Base-by-base conservation (phyloP, 2,113 vertebrate genomes). In the Phylloscopus whistleri region DNA sequence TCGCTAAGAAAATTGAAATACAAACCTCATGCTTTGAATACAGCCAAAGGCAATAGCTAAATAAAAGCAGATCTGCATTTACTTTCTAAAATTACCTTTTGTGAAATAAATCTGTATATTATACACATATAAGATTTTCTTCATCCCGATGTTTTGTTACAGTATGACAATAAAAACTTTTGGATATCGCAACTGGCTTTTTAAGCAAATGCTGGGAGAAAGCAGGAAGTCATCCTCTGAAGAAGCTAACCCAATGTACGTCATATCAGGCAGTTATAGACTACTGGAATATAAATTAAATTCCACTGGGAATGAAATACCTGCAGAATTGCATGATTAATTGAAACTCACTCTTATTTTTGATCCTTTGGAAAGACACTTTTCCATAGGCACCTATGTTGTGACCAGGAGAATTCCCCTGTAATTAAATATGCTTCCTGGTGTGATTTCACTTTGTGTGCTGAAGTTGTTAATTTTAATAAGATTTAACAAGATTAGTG, bases 161-260 rank as follows among this genome's bases (percentile, higher is more conserved):
- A 63, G 3, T 30, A 49, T 41, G 39, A 9, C 14, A 46, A 39
- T 17, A 39, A 63, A n/a, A 67, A 2, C 1, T 49, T 58, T 41
- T 2, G 1, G 13, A n/a, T 55, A 16, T 19, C 44, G n/a, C 11
- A 56, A 13, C 33, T 46, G 27, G 3, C 23, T 85, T 59, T 23
- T 43, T 30, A 66, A 82, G 27, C 1, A 66, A 69, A 41, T 19
- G 8, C 16, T 70, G 16, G 11, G 28, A 41, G 10, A 66, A 46
- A 70, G 30, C 27, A 64, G 7, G 30, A 11, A 41, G 20, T 51
- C 43, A n/a, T 43, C 11, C 23, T 52, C 37, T 70, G 43, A 60
- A 43, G 12, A 16, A 76, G 6, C 6, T 37, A 41, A 43, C 17
- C 6, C 21, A 62, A n/a, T 0, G 0, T 20, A 72, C 62, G 23